Percentiles rank a stretch among this genome's conserved stretches.
Evolutionary conservation across 2,113 vertebrate species (phyloP).

Genomic region (Catharus fuscescens): DNA sequence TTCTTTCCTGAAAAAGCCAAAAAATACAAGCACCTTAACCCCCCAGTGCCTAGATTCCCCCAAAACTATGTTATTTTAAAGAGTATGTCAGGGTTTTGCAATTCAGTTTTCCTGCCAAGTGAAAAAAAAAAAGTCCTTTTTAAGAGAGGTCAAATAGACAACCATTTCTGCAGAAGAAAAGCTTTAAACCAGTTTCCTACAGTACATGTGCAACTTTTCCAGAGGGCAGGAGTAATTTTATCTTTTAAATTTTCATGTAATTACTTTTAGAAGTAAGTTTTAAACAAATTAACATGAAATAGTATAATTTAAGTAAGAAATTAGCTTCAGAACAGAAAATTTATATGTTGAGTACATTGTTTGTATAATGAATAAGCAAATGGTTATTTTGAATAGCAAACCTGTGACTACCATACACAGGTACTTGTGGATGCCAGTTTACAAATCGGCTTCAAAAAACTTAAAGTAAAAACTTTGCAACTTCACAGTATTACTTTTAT

Average conservation of each 20-base stretch:
- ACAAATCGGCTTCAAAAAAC: not conserved
- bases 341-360: not conserved
- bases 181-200: not conserved
- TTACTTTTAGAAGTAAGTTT: not conserved
- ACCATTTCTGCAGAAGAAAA: not conserved
- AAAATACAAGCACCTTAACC: not conserved
- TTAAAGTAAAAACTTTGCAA: not conserved
- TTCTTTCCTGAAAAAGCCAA: constrained; percentile 68
- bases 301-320: not conserved
- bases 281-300: not conserved
- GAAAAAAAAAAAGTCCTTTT: not conserved
- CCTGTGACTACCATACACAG: not conserved
- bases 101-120: not conserved
- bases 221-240: not conserved
- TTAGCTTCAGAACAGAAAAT: not conserved
- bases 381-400: not conserved
- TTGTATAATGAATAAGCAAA: not conserved
- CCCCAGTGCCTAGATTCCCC: not conserved
- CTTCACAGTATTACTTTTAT: not conserved
- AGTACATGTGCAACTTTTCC: not conserved
- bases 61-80: not conserved
- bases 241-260: not conserved
- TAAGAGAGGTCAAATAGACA: not conserved
- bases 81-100: not conserved
- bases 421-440: not conserved